Base-by-base conservation (phyloP, 2,113 vertebrate genomes). In the Taurulus bubalis region DNA sequence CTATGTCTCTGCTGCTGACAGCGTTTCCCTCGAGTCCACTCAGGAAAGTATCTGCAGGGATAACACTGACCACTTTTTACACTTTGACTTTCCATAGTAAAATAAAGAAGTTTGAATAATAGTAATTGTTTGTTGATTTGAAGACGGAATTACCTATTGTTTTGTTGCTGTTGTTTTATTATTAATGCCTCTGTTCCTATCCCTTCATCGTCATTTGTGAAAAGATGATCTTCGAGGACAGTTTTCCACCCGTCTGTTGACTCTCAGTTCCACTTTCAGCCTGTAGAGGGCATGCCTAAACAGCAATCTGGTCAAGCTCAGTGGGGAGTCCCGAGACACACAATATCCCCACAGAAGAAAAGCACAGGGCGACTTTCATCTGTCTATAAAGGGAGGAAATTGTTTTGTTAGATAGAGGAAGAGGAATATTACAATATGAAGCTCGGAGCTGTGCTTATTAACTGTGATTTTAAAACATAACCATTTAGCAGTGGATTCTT, bases 231-330 rank as follows among this genome's bases (percentile, higher is more conserved):
- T 86, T 45, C 53, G 30, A 75, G 24, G 72, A 63, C 49, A 42
- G 8, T 58, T 75, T 72, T 42, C 51, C 28, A 24, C 18, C 20
- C 60, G 22, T 6, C 60, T 75, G 49, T 40, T 36, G 51, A 30
- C 26, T 18, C 20, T 85, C 82, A 92, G 84, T 96, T 95, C 94
- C 92, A 24, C 55, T 1, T 58, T 53, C 30, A 42, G 80, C 95
- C 97, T 95, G 92, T 95, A 98, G 97, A 96, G 97, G 96, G 96
- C 96, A 94, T 89, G 85, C 95, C 90, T 94, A 93, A 96, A 94
- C 94, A 95, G 94, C 87, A 91, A 91, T 94, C 84, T 79, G 90
- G 68, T 87, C 76, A 64, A 59, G 47, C 83, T 77, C 88, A 62
- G 82, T 34, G 59, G 82, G 91, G 88, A 82, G 85, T 64, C 73